Conservation (phyloP, 2,113 vertebrate genomes). For the Cryptotis parvus region DNA sequence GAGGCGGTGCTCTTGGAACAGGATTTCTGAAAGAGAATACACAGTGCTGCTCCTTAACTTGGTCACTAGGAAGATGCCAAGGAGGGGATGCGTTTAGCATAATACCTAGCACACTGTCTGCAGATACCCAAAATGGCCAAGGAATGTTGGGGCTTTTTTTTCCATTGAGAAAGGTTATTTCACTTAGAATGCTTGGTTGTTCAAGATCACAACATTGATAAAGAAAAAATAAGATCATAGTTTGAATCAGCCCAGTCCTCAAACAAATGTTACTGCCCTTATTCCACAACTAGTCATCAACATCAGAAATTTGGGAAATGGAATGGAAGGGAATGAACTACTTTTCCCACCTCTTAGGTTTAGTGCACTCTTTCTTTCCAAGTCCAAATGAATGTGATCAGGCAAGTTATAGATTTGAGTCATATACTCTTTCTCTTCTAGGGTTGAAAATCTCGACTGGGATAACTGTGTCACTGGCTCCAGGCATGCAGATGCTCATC, state of each 20-base stretch:
- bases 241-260: neutral
- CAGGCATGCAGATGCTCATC: too few relatives aligned
- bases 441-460: too few relatives aligned
- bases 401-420: neutral
- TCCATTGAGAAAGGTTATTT: neutral
- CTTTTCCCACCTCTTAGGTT: neutral
- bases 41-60: neutral
- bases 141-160: neutral
- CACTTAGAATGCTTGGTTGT: neutral
- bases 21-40: neutral
- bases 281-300: neutral
- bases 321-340: neutral
- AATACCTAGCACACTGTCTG: neutral
- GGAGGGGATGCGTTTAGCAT: neutral
- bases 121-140: slow-evolving; percentile 1
- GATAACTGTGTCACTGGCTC: neutral
- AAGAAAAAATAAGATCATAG: neutral
- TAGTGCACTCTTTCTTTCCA: neutral
- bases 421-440: neutral
- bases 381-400: neutral
- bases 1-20: neutral
- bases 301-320: neutral
- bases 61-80: neutral
- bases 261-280: neutral
- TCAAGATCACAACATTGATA: neutral